Percentiles rank a stretch among this genome's conserved stretches.
Evolutionary conservation across 2,888 invertebrate species (phyloP).

Genomic region (Bruchidius siliquastri): DNA sequence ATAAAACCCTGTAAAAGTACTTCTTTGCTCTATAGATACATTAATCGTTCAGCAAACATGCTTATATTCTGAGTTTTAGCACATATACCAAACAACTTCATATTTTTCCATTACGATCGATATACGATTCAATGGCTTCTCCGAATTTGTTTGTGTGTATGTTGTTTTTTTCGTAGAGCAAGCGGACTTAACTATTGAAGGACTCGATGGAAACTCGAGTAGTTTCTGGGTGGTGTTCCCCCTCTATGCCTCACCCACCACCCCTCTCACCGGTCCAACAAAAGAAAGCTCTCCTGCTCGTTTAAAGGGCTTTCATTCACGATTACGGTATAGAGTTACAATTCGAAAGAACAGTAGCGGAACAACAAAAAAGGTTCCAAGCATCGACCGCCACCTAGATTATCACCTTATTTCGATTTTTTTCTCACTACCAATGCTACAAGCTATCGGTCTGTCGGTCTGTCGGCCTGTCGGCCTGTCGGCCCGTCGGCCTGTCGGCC

Average conservation of each 20-base stretch:
- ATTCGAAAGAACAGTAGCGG: conserved; percentile 12
- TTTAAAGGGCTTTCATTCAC: conserved; percentile 44
- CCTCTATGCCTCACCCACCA: background rate
- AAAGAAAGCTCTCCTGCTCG: conserved; percentile 26
- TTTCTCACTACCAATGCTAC: too few relatives aligned
- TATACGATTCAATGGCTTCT: background rate
- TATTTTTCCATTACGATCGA: background rate
- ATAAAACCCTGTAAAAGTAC: too few relatives aligned
- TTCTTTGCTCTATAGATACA: too few relatives aligned
- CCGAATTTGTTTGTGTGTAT: background rate
- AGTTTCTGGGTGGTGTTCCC: background rate
- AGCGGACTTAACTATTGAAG: background rate
- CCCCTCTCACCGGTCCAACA: background rate
- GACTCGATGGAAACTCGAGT: background rate
- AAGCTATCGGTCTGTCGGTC: too few relatives aligned
- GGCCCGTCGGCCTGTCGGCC: too few relatives aligned
- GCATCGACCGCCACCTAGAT: too few relatives aligned
- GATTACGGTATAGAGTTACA: conserved; percentile 40
- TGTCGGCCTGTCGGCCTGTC: too few relatives aligned
- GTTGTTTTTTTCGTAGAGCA: background rate
- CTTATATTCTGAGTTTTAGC: too few relatives aligned
- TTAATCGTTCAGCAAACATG: too few relatives aligned
- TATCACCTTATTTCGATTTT: too few relatives aligned
- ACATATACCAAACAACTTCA: too few relatives aligned
- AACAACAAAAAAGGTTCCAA: background rate